Evolutionary conservation across 2,113 vertebrate species (phyloP), one percentile per base, ranked within the genome.

Genomic region (Pithys albifrons): DNA sequence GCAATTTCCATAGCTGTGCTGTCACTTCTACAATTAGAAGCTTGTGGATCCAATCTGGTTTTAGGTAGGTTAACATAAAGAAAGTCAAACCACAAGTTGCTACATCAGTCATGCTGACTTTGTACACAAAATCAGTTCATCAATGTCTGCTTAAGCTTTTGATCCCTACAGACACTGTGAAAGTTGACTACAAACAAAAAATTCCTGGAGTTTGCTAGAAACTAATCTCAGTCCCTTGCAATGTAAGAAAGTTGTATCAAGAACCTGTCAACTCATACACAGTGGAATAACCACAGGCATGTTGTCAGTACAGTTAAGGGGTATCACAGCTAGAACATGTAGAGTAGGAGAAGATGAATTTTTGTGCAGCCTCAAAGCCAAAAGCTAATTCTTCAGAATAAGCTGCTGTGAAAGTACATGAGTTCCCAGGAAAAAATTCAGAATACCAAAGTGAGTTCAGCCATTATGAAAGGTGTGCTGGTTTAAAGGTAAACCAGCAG

Each of bases 91-190:
- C 65, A 14, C 31, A 87, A 85, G 66, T 52, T 91, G 51, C 39
- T 61, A 59, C 19, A 74, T 77, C 58, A 76, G 28, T 88, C 71
- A 73, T 27, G 12, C 39, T 70, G 71, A 73, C 54, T 93, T 85
- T n/a, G 29, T 85, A 74, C n/a, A 71, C 62, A 12, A 58, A 85
- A 85, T 76, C 75, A 86, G 71, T 93, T 94, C 92, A 93, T 91
- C 93, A 92, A 6, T 62, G 43, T 64, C 84, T 72, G 29, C 80
- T 71, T 85, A 88, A 88, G 85, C 46, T 90, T 89, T 91, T 96
- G 71, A 91, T 86, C 67, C 29, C 35, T 52, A 14, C 61, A 77
- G 82, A 80, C 43, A 43, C 12, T 20, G n/a, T 70, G 39, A 58
- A 97, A 93, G 64, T 54, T 88, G 19, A 58, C 54, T 83, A 49